A percentile compares a stretch with the other conserved stretches of the same genome.
phyloP scores from a whole-genome alignment of 2,113 vertebrate species.

The Python bivittatus region DNA sequence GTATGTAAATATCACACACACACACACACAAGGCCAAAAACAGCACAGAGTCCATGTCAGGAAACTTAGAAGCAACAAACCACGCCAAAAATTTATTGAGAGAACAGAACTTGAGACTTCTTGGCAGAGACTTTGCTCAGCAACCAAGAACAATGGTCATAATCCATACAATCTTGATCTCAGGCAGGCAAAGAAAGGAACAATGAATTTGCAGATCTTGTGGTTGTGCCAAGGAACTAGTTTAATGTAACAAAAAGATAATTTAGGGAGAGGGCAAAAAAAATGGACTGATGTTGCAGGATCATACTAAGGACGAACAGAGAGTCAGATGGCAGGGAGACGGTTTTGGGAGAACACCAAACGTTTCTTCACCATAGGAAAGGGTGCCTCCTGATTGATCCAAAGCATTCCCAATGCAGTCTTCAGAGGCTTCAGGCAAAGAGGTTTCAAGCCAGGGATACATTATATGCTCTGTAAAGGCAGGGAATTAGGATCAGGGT shows the following conservation, averaged over 20 bases:
- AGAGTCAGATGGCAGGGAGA: background rate
- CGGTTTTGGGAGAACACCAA: background rate
- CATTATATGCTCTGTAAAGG: conserved; percentile 14
- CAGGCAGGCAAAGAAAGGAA: background rate
- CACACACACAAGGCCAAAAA: background rate
- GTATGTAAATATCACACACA: background rate
- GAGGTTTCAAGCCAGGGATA: background rate
- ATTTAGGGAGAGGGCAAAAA: background rate
- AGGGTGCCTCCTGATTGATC: background rate
- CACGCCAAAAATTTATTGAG: conserved; percentile 4
- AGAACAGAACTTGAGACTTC: conserved; percentile 10
- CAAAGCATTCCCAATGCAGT: background rate
- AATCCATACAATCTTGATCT: background rate
- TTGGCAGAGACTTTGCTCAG: background rate
- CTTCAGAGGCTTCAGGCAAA: background rate
- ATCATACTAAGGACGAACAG: background rate
- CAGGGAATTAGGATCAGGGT: background rate
- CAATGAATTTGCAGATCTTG: background rate
- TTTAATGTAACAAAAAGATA: background rate
- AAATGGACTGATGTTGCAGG: background rate
- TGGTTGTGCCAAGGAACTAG: background rate
- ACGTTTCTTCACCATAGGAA: background rate
- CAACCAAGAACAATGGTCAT: background rate
- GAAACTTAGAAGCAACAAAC: background rate
- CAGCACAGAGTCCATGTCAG: background rate